A percentile compares a stretch with the other conserved stretches of the same genome.
These are phyloP conservation scores for Endotricha flammealis DNA, from an alignment of 2,888 invertebrate species.

Conservation along the genomic window DNA sequence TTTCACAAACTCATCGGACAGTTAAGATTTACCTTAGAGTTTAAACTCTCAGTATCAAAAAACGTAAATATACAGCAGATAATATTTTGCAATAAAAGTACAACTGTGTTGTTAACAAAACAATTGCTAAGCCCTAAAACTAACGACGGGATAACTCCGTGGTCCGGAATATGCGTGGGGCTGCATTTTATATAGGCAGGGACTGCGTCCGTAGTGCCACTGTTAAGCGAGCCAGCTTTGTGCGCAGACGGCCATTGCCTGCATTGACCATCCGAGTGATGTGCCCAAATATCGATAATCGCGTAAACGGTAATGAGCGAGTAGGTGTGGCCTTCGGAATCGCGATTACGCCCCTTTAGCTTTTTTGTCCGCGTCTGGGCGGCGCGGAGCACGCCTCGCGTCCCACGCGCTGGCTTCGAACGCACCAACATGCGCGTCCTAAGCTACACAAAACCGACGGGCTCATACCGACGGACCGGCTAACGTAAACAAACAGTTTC, in stretches of 20 bases:
- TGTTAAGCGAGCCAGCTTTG: slow-evolving; percentile 68
- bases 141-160: slow-evolving; percentile 49
- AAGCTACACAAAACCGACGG: slow-evolving; percentile 60
- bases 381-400: slow-evolving; percentile 67
- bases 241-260: slow-evolving; percentile 59
- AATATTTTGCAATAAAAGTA: too few relatives aligned
- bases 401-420: slow-evolving; percentile 51
- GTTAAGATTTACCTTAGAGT: too few relatives aligned
- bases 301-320: slow-evolving; percentile 71
- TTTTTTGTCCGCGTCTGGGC: slow-evolving; percentile 70
- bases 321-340: slow-evolving; percentile 67
- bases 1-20: too few relatives aligned
- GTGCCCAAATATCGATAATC: slow-evolving; percentile 68
- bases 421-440: slow-evolving; percentile 38
- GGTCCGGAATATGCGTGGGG: slow-evolving; percentile 65
- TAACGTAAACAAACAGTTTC: slow-evolving; percentile 49
- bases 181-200: slow-evolving; percentile 69
- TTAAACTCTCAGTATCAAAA: too few relatives aligned
- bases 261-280: slow-evolving; percentile 40
- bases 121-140: slow-evolving; percentile 28
- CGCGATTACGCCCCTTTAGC: slow-evolving; percentile 61
- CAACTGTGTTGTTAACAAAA: too few relatives aligned
- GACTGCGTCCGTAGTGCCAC: slow-evolving; percentile 62
- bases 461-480: slow-evolving; percentile 49
- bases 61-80: too few relatives aligned